Percentiles rank a stretch among this genome's conserved stretches.
These are phyloP conservation scores for Eurois occulta DNA, from an alignment of 2,888 invertebrate genomes.

Conservation along the genomic window DNA sequence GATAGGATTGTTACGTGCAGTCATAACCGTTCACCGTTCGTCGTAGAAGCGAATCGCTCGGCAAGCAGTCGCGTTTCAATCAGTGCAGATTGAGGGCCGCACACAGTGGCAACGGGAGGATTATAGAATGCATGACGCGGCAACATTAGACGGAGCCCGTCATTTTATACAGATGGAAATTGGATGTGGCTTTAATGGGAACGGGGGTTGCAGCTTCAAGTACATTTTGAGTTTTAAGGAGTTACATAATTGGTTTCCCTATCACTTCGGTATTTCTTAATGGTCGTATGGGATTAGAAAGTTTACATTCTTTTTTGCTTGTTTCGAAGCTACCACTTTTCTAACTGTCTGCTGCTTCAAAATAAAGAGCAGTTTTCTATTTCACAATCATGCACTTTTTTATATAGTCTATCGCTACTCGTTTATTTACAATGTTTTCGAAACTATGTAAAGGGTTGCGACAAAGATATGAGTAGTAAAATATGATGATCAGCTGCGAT, in stretches of 20 bases:
- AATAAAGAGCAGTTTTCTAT: background rate
- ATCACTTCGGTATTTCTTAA: conserved; percentile 33
- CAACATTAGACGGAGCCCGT: conserved; percentile 80
- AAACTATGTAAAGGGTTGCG: conserved; percentile 22
- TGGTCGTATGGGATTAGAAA: conserved; percentile 18
- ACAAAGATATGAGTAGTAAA: conserved; percentile 34
- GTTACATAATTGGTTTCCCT: conserved; percentile 52
- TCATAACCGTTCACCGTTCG: conserved; percentile 56
- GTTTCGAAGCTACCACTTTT: background rate
- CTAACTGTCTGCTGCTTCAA: background rate
- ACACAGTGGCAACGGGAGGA: conserved; percentile 73
- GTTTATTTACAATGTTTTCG: background rate
- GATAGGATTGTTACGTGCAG: conserved; percentile 43
- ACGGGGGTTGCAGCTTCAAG: conserved; percentile 64
- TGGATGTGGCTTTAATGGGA: conserved; percentile 82
- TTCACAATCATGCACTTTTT: background rate
- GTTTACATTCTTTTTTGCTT: conserved; percentile 11
- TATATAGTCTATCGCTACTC: background rate
- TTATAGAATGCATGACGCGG: conserved; percentile 87
- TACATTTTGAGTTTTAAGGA: conserved; percentile 49
- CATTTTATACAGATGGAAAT: conserved; percentile 84
- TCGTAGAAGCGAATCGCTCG: conserved; percentile 76
- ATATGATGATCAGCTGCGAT: conserved; percentile 63
- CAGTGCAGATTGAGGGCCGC: conserved; percentile 83
- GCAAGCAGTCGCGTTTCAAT: conserved; percentile 86